Evolutionary conservation across 1,140 invertebrate species (phyloP).

Genomic region (Zaprionus inermis): DNA sequence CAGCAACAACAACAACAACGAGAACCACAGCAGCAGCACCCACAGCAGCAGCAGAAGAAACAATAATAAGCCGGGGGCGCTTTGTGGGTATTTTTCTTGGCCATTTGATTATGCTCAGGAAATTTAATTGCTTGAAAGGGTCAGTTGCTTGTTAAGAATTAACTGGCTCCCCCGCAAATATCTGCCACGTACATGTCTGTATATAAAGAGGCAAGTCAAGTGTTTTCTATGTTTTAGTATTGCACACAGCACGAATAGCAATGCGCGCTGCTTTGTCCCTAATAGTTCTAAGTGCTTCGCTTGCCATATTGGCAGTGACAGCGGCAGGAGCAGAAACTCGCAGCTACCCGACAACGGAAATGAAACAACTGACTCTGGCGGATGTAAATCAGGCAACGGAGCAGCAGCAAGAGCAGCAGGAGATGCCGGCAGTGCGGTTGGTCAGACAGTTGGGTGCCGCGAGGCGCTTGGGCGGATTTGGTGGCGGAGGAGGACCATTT

Average conservation of each 20-base stretch:
- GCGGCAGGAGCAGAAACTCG: background rate
- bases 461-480: slow-evolving; percentile 33
- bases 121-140: slow-evolving; percentile 74
- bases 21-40: slow-evolving; percentile 10
- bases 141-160: slow-evolving; percentile 72
- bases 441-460: slow-evolving; percentile 58
- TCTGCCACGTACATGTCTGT: slow-evolving; percentile 13
- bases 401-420: slow-evolving; percentile 51
- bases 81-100: slow-evolving; percentile 57
- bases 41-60: slow-evolving; percentile 9
- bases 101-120: slow-evolving; percentile 75
- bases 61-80: slow-evolving; percentile 35
- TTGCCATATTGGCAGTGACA: slow-evolving; percentile 36
- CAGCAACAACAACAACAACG: slow-evolving; percentile 3
- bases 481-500: slow-evolving; percentile 26
- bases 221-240: slow-evolving; percentile 20
- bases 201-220: slow-evolving; percentile 58
- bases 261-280: slow-evolving; percentile 65
- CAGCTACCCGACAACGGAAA: slow-evolving; percentile 48
- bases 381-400: slow-evolving; percentile 73
- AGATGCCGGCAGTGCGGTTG: slow-evolving; percentile 60
- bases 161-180: slow-evolving; percentile 9
- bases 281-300: slow-evolving; percentile 72
- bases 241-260: slow-evolving; percentile 31
- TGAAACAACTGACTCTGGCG: slow-evolving; percentile 71